These are phyloP conservation scores for Epizoanthus stellaris DNA, from an alignment of 92 coral and sea anemone genomes.

Conservation along the genomic window DNA sequence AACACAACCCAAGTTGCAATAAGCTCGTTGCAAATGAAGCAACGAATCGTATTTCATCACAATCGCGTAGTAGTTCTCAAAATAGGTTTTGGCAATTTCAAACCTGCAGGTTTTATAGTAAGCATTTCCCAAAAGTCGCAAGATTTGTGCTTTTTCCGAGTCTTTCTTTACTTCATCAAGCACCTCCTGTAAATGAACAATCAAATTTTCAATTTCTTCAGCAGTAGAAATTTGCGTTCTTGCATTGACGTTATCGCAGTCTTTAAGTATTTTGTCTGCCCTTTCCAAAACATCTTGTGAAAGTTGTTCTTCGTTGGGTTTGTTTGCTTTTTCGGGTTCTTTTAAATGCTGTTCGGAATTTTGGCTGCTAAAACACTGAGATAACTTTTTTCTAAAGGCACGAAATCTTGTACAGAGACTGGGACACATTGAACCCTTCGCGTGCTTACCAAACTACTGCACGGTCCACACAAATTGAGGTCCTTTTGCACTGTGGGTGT, in stretches of 20 bases:
- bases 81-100: constrained; percentile 64
- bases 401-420: constrained; percentile 62
- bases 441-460: too few relatives aligned
- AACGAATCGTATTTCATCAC: constrained; percentile 52
- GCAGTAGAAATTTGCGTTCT: background rate
- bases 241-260: background rate
- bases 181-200: constrained; percentile 30
- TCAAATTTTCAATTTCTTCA: constrained; percentile 42
- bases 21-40: constrained; percentile 71
- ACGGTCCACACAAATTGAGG: too few relatives aligned
- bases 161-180: constrained; percentile 10
- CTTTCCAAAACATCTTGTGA: background rate
- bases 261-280: background rate
- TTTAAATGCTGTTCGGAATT: background rate
- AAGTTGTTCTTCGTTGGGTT: background rate
- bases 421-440: constrained; percentile 33
- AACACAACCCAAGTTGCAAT: constrained; percentile 86
- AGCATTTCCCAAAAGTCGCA: constrained; percentile 61
- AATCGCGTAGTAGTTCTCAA: constrained; percentile 64
- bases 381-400: constrained; percentile 52
- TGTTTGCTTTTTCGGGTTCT: background rate
- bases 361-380: background rate
- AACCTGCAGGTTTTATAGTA: constrained; percentile 68
- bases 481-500: too few relatives aligned
- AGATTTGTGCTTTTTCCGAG: constrained; percentile 36